Base-by-base conservation (phyloP, 2,113 vertebrate species). In the Taxidea taxus region DNA sequence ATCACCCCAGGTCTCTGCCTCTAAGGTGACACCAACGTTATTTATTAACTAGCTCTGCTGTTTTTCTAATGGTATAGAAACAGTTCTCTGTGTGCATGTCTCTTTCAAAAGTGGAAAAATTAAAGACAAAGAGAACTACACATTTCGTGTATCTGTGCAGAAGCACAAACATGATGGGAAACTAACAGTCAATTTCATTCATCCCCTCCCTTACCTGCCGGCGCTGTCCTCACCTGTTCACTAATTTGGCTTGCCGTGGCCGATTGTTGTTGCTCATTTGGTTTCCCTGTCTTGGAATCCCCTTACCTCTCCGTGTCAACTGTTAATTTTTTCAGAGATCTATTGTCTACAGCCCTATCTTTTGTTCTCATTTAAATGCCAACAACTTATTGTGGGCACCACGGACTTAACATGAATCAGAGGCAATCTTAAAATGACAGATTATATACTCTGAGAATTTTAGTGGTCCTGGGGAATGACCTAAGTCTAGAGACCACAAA, bases 1-100 rank as follows among this genome's bases (percentile, higher is more conserved):
- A 5, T 20, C 31, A 49, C 13, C 56, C 51, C 4, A 0, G 0
- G 0, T 12, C 27, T 64, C 89, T 29, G 47, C 18, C 18, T 37
- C 86, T 39, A 7, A 87, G 78, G 23, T 37, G n/a, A 1, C 2
- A 39, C 72, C 84, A 87, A 27, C 27, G 29, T 6, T 87, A 9
- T 25, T 97, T 72, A 94, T 27, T 62, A 72, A 75, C 11, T 62
- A 27, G 49, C 54, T 51, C 31, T 4, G 9, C 2, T 95, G 44
- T 20, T 88, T 94, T 91, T 49, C 86, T 66, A 74, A 6, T 21
- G 31, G 42, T 18, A 34, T 64, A 81, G 84, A 49, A 66, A 58
- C 56, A 51, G 34, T 86, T 70, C 83, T 93, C 47, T 74, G 39
- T 27, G 51, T 13, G 27, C 54, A 25, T 1, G 3, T 56, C 58